Percentiles rank a stretch among this genome's conserved stretches.
phyloP scores from a whole-genome alignment of 2,888 invertebrate genomes.

The Philaethria dido region DNA sequence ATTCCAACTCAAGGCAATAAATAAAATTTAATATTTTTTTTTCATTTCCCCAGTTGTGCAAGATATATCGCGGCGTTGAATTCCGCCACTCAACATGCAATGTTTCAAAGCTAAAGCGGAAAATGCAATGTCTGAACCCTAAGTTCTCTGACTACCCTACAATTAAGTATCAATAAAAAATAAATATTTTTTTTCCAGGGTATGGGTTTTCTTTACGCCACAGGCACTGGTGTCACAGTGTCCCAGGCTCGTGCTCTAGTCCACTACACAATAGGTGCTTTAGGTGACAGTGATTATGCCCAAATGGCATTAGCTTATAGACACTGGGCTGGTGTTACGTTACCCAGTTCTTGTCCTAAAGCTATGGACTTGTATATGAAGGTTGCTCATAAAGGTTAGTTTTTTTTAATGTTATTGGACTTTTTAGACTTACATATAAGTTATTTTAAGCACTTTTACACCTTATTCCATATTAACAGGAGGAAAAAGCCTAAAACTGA shows the following conservation, averaged over 20 bases:
- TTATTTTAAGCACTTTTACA: too few species aligned
- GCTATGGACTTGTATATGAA: slow-evolving; percentile 95
- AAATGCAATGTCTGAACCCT: too few species aligned
- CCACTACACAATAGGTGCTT: slow-evolving; percentile 95
- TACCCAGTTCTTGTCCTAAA: slow-evolving; percentile 94
- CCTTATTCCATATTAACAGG: too few species aligned
- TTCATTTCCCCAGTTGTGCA: too few species aligned
- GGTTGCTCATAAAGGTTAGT: slow-evolving; percentile 92
- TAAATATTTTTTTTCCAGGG: slow-evolving; percentile 79
- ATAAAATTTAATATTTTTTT: too few species aligned
- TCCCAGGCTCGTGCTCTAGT: slow-evolving; percentile 94
- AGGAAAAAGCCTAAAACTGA: too few species aligned
- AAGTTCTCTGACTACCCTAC: too few species aligned
- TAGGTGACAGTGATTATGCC: slow-evolving; percentile 95
- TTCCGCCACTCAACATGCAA: too few species aligned
- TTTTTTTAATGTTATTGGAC: neutral
- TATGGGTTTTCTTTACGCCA: slow-evolving; percentile 93
- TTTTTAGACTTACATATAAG: too few species aligned
- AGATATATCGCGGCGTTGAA: too few species aligned
- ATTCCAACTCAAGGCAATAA: too few species aligned
- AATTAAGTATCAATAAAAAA: neutral
- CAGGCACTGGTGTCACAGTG: slow-evolving; percentile 93
- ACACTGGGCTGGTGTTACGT: slow-evolving; percentile 95
- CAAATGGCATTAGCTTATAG: slow-evolving; percentile 99
- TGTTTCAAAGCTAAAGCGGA: too few species aligned